These are phyloP conservation scores for Urocolius indicus DNA, from an alignment of 2,113 vertebrate genomes.

Conservation along the genomic window DNA sequence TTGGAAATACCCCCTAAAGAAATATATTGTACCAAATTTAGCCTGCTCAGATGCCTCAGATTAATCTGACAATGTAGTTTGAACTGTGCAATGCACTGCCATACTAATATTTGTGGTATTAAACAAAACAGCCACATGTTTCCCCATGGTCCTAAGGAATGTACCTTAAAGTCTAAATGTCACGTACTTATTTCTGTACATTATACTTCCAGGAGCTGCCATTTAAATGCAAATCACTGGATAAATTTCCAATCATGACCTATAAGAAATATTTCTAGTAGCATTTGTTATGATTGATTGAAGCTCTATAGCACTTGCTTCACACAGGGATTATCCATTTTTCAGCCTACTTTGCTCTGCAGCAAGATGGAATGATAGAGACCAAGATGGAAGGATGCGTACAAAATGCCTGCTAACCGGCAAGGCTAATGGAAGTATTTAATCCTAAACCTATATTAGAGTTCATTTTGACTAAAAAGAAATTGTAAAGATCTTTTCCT, in stretches of 20 bases:
- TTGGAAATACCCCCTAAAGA: constrained; percentile 6
- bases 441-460: background rate
- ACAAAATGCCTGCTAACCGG: background rate
- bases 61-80: constrained; percentile 53
- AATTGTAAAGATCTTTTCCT: background rate
- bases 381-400: background rate
- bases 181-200: constrained; percentile 6
- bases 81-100: constrained; percentile 44
- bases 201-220: constrained; percentile 45
- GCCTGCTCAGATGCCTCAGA: background rate
- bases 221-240: constrained; percentile 72
- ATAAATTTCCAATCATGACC: constrained; percentile 67
- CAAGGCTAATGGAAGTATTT: constrained; percentile 1
- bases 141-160: constrained; percentile 1
- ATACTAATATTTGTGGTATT: constrained; percentile 59
- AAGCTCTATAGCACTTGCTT: constrained; percentile 5
- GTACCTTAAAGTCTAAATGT: constrained; percentile 32
- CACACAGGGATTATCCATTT: constrained; percentile 49
- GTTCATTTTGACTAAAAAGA: background rate
- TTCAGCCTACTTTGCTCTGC: constrained; percentile 21
- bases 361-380: constrained; percentile 43
- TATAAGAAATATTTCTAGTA: constrained; percentile 61
- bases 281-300: constrained; percentile 57
- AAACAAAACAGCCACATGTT: background rate
- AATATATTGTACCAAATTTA: constrained; percentile 12